Conservation (phyloP, 2,113 vertebrate genomes). For the Philantomba maxwellii region DNA sequence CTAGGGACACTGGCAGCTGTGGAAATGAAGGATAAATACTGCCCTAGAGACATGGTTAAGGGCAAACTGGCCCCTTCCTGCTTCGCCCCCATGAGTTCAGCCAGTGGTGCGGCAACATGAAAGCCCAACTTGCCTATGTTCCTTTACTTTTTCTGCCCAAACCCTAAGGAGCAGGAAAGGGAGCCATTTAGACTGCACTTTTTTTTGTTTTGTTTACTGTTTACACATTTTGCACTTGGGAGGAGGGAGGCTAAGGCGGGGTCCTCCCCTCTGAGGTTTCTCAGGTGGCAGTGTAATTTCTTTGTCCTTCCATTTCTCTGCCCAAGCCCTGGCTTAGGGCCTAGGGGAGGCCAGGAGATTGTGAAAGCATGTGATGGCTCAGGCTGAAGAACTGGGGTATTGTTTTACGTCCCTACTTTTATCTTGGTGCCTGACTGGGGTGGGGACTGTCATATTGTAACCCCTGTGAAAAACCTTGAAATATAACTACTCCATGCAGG, state of each 20-base stretch:
- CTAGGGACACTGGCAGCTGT: conserved; percentile 55
- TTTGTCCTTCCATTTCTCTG: conserved; percentile 48
- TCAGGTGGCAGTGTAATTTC: conserved; percentile 67
- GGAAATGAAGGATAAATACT: conserved; percentile 12
- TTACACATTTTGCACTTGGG: conserved; percentile 74
- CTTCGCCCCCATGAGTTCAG: conserved; percentile 23
- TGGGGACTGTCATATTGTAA: conserved; percentile 70
- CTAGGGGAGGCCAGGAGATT: conserved; percentile 30
- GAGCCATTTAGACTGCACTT: conserved; percentile 68
- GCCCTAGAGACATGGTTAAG: conserved; percentile 14
- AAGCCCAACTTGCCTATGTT: conserved; percentile 23
- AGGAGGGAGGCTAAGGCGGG: conserved; percentile 55
- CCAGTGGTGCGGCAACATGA: conserved; percentile 34
- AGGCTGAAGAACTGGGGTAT: conserved; percentile 54
- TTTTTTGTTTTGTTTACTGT: conserved; percentile 65
- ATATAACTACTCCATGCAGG: conserved; percentile 74
- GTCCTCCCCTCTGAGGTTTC: conserved; percentile 62
- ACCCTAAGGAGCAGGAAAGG: neutral
- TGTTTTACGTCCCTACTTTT: conserved; percentile 53
- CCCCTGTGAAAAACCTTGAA: conserved; percentile 69
- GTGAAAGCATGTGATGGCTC: conserved; percentile 66
- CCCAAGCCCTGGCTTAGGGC: conserved; percentile 35
- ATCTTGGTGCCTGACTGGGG: conserved; percentile 63
- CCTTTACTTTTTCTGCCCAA: neutral
- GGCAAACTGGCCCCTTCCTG: conserved; percentile 32